phyloP scores from a whole-genome alignment of 2,888 invertebrate genomes.

The Ypsolopha scabrella region DNA sequence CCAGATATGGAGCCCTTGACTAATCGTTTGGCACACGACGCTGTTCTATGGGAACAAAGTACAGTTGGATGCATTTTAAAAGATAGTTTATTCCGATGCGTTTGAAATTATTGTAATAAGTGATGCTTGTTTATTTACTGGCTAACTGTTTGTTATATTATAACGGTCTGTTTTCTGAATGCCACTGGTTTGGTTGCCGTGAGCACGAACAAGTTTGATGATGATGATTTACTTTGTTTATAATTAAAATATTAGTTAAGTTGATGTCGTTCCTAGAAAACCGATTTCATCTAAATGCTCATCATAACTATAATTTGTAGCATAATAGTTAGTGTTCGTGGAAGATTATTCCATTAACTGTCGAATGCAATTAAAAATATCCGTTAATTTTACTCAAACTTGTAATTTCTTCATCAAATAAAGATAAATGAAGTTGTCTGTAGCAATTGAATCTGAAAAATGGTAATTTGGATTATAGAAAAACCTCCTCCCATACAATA shows the following conservation, averaged over 20 bases:
- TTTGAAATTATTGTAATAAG: background rate
- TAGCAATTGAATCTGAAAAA: too few relatives aligned
- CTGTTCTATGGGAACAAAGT: background rate
- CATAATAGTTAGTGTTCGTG: background rate
- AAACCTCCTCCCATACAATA: background rate
- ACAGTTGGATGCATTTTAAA: background rate
- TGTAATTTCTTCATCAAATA: conserved; percentile 1
- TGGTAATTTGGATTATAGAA: too few relatives aligned
- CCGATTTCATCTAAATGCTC: background rate
- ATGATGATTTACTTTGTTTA: too few relatives aligned
- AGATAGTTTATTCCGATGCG: background rate
- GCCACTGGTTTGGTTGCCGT: too few relatives aligned
- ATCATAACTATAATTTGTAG: background rate
- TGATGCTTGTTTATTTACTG: too few relatives aligned
- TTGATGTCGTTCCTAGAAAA: background rate
- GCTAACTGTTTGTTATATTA: too few relatives aligned
- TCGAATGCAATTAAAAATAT: background rate
- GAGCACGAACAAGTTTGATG: too few relatives aligned
- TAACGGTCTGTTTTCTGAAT: too few relatives aligned
- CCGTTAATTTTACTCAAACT: background rate
- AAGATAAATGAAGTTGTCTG: background rate
- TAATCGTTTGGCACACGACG: conserved; percentile 46
- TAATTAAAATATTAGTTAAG: too few relatives aligned
- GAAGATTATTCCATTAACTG: background rate
- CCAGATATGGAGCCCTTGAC: conserved; percentile 55